A percentile compares a stretch with the other conserved stretches of the same genome.
phyloP scores from a whole-genome alignment of 2,113 vertebrate genomes.

The Motacilla tschutschensis region DNA sequence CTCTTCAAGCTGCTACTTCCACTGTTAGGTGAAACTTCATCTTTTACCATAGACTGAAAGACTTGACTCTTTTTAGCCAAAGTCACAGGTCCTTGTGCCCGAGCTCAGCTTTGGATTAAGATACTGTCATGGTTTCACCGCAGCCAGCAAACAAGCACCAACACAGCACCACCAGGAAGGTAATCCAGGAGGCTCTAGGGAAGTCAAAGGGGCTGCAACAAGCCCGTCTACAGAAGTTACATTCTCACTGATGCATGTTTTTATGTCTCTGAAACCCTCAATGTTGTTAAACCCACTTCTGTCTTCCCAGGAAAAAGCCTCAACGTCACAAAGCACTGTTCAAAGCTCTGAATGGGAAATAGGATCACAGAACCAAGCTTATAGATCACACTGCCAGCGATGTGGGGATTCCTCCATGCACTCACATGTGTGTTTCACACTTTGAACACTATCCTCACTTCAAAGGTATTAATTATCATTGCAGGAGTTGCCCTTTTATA shows the following conservation, averaged over 20 bases:
- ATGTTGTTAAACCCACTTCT: background rate
- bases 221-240: background rate
- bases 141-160: background rate
- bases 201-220: background rate
- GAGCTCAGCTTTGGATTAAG: background rate
- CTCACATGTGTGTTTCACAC: fast-evolving
- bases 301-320: background rate
- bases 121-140: background rate
- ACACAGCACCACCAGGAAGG: background rate
- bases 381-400: fast-evolving
- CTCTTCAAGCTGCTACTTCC: background rate
- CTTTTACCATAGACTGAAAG: background rate
- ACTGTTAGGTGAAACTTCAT: background rate
- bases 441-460: background rate
- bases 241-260: fast-evolving
- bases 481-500: background rate
- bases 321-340: background rate
- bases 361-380: background rate
- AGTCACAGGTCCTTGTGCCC: background rate
- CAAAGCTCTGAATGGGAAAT: background rate
- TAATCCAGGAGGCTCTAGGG: background rate
- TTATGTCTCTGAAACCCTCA: background rate
- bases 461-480: background rate
- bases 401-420: background rate
- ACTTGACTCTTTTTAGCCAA: background rate